Evolutionary conservation across 2,888 invertebrate genomes (phyloP).

Genomic region (Cryptus viduatorius): DNA sequence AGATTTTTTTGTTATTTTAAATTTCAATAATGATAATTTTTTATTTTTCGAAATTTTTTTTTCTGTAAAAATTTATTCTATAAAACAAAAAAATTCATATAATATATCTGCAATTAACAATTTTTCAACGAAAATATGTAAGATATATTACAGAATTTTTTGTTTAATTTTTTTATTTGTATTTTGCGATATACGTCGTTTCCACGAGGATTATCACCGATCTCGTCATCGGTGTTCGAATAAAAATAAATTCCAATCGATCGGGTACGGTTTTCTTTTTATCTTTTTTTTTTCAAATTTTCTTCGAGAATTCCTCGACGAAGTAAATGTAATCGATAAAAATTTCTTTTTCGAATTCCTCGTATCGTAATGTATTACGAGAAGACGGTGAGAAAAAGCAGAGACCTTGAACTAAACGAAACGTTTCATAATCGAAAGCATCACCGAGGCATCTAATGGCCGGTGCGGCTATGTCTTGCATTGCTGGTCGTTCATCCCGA

Average conservation of each 20-base stretch:
- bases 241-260: background rate
- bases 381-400: background rate
- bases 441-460: constrained; percentile 47
- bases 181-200: too few relatives aligned
- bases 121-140: too few relatives aligned
- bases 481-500: constrained; percentile 62
- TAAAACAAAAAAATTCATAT: too few relatives aligned
- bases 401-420: constrained; percentile 59
- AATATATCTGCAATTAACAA: too few relatives aligned
- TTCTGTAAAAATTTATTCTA: too few relatives aligned
- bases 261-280: too few relatives aligned
- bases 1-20: too few relatives aligned
- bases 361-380: constrained; percentile 37
- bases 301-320: background rate
- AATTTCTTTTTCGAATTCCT: background rate
- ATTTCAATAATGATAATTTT: too few relatives aligned
- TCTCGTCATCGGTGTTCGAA: background rate
- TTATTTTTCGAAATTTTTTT: too few relatives aligned
- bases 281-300: background rate
- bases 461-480: constrained; percentile 15
- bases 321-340: background rate
- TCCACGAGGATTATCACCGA: too few relatives aligned
- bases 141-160: too few relatives aligned
- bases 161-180: too few relatives aligned
- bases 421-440: constrained; percentile 59